These are phyloP conservation scores for Lysandra coridon DNA, from an alignment of 2,888 invertebrate species.

Conservation along the genomic window DNA sequence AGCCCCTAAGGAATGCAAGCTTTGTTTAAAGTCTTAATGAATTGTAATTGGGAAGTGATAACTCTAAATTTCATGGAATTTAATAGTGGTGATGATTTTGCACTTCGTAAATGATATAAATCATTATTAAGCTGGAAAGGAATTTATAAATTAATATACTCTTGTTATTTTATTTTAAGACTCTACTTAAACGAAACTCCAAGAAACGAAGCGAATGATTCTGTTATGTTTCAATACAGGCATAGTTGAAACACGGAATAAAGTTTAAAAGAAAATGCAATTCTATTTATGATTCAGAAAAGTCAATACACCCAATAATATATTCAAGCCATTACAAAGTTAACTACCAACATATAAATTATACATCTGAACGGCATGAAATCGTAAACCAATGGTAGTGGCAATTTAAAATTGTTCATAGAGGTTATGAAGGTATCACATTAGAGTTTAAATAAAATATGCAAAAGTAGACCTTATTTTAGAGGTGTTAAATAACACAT, in stretches of 20 bases:
- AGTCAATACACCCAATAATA: constrained; percentile 35
- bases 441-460: not conserved
- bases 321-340: constrained; percentile 38
- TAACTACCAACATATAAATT: constrained; percentile 39
- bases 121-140: too few relatives aligned
- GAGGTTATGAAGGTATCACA: constrained; percentile 14
- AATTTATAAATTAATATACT: too few relatives aligned
- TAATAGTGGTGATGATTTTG: not conserved
- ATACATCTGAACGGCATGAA: constrained; percentile 41
- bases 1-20: constrained; percentile 29
- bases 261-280: constrained; percentile 3
- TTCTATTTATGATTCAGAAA: constrained; percentile 33
- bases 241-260: not conserved
- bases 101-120: too few relatives aligned
- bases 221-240: not conserved
- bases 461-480: not conserved
- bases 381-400: constrained; percentile 41
- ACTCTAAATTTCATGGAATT: not conserved
- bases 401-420: constrained; percentile 35
- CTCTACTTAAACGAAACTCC: too few relatives aligned
- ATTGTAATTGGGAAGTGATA: constrained; percentile 16
- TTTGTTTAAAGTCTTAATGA: not conserved
- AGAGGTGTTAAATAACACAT: not conserved
- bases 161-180: too few relatives aligned
- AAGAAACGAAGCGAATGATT: not conserved